Conservation (phyloP, 2,113 vertebrate species). For the Heterotilapia buettikoferi region DNA sequence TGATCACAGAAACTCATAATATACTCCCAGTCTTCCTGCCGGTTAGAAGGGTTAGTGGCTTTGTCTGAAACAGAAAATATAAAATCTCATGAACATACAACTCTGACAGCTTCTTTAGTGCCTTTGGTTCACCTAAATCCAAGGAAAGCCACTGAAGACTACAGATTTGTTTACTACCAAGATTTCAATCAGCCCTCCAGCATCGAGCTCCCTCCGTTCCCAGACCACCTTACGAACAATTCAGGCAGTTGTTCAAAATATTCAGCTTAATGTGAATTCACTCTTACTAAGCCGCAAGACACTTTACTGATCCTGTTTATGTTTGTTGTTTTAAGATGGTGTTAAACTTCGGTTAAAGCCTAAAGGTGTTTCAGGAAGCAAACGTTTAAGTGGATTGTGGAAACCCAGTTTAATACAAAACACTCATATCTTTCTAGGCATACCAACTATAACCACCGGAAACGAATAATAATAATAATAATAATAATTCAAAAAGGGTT, state of each 20-base stretch:
- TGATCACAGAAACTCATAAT: conserved; percentile 96
- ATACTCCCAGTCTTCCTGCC: conserved; percentile 93
- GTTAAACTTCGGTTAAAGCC: not conserved
- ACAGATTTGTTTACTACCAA: not conserved
- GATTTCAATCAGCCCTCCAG: not conserved
- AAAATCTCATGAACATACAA: not conserved
- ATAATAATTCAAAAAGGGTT: not conserved
- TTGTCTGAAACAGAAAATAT: conserved; percentile 76
- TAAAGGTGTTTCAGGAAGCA: not conserved
- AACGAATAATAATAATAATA: not conserved
- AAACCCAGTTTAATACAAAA: not conserved
- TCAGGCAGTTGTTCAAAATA: not conserved
- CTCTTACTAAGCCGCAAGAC: not conserved
- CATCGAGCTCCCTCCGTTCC: not conserved
- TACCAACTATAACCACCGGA: not conserved
- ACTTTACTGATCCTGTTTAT: not conserved
- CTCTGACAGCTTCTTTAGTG: not conserved
- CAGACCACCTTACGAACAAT: not conserved
- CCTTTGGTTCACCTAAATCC: not conserved
- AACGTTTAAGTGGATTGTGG: not conserved
- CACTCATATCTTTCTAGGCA: not conserved
- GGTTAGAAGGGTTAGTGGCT: conserved; percentile 91
- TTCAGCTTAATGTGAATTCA: not conserved
- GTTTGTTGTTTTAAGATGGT: not conserved
- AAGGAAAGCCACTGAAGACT: not conserved